phyloP scores from a whole-genome alignment of 2,113 vertebrate species.

The Ceyx cyanopectus region DNA sequence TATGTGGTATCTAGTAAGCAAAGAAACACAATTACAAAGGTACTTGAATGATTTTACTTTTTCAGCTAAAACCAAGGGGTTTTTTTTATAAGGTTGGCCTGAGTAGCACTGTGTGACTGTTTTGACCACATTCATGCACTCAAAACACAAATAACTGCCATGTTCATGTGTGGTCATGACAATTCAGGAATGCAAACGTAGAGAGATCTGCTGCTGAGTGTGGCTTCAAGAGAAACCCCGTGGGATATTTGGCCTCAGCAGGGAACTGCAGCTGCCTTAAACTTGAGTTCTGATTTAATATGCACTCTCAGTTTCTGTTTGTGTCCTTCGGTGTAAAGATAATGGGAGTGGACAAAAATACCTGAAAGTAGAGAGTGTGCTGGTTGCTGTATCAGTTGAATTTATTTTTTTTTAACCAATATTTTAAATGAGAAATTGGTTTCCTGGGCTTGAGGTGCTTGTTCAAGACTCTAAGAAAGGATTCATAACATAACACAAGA shows the following conservation, averaged over 20 bases:
- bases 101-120: neutral
- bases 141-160: neutral
- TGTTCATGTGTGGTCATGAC: accelerated
- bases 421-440: neutral
- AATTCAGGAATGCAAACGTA: neutral
- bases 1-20: neutral
- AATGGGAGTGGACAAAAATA: neutral
- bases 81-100: neutral
- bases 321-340: neutral
- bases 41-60: neutral
- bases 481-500: neutral
- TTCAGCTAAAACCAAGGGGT: neutral
- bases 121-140: neutral
- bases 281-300: neutral
- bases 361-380: neutral
- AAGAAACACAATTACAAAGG: neutral
- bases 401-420: neutral
- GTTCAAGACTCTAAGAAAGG: neutral
- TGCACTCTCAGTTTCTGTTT: neutral
- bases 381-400: neutral
- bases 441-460: neutral
- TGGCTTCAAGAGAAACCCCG: neutral
- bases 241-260: neutral
- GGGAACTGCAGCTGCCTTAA: neutral
- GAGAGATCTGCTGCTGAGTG: neutral